These are phyloP conservation scores for Hiodon tergisus DNA, from an alignment of 2,113 vertebrate genomes.

Conservation along the genomic window DNA sequence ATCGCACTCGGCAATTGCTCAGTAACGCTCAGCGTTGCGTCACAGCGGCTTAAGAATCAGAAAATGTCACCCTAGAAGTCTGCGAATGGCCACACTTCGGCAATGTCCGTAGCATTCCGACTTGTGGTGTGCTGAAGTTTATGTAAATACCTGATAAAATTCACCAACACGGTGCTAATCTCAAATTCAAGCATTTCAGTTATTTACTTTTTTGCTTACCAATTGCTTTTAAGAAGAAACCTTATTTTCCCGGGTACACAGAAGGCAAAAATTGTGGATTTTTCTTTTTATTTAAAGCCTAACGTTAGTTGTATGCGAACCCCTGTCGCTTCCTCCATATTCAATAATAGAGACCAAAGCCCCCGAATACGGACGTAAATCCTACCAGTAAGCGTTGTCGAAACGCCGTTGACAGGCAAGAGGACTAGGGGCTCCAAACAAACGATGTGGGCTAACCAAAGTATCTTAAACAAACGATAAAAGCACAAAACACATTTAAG, in stretches of 20 bases:
- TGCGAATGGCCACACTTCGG: background rate
- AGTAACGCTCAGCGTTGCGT: background rate
- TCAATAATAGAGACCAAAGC: slow-evolving; percentile 73
- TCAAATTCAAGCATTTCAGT: background rate
- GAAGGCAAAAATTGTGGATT: background rate
- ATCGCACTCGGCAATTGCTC: too few relatives aligned
- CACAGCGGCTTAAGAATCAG: background rate
- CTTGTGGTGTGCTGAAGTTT: background rate
- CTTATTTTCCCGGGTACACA: background rate
- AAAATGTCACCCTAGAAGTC: too few relatives aligned
- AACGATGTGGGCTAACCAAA: slow-evolving; percentile 62
- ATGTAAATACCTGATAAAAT: background rate
- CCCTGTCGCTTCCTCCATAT: slow-evolving; percentile 55
- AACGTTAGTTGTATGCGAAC: background rate
- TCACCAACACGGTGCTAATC: slow-evolving; percentile 5
- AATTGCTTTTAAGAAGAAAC: background rate
- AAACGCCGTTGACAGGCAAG: slow-evolving; percentile 42
- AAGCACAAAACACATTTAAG: slow-evolving; percentile 48
- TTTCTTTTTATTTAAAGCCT: background rate
- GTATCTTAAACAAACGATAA: slow-evolving; percentile 51
- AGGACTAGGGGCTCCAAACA: slow-evolving; percentile 42
- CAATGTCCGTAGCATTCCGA: background rate
- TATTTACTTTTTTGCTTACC: background rate
- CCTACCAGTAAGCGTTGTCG: slow-evolving; percentile 32
- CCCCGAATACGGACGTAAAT: slow-evolving; percentile 52